Evolutionary conservation across 2,797 vertebrate genomes (phyloP), one percentile per base, ranked within the genome.

Genomic region (Coreius guichenoti): DNA sequence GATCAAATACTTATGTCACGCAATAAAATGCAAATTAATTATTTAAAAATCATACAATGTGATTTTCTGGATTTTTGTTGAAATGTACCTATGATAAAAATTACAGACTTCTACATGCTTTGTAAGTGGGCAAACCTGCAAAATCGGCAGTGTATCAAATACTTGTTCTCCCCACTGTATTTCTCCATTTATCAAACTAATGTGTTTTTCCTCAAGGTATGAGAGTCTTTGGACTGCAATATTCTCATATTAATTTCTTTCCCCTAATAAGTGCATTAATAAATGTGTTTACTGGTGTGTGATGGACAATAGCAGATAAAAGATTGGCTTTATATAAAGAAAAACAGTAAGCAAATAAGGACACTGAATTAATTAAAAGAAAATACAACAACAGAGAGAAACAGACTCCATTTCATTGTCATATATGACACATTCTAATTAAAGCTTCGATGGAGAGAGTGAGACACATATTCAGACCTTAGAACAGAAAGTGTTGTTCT

Each of bases 211-310:
- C 21, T 65, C 19, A 69, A 81, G 77, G 81, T 79, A 67, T 23
- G 47, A 67, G 17, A 63, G 33, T 68, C 63, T 80, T 79, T 75
- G 58, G 39, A 73, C 69, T 68, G 36, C 33, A 7, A 45, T 84
- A 72, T 88, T 81, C 63, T 85, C 23, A 14, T 80, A 78, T 85
- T 80, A 9, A 51, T 43, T 51, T 58, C 45, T 84, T 83, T 80
- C 61, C 39, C 49, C 47, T 79, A 76, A 75, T 89, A 83, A 80
- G 73, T 19, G 17, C 51, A 82, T 72, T 86, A 79, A 72, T 87
- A 81, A 89, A 82, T 86, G 86, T 84, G 87, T 61, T 86, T 83
- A 87, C 80, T 85, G 81, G 85, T 83, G 85, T 89, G 85, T 87
- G 83, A 90, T 88, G 73, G 86, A 85, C 85, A 86, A 74, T 70